Base-by-base conservation (phyloP, 92 coral and sea anemone genomes). In the Palythoa grandiflora region DNA sequence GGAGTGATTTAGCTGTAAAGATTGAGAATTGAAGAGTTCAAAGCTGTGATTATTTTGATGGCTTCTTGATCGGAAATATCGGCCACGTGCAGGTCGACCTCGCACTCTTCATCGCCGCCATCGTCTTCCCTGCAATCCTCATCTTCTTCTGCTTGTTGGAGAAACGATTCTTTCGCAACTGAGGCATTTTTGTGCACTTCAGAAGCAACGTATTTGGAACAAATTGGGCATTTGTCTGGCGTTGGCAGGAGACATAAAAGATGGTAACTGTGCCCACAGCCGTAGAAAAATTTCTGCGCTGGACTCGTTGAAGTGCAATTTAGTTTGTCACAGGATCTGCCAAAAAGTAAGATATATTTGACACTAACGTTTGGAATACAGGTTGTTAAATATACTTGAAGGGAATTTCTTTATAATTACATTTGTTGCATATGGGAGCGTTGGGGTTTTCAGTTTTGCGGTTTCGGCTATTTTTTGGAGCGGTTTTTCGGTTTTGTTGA, bases 261-360 rank as follows among this genome's bases (percentile, higher is more conserved):
- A 68, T 90, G 84, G 61, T 55, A 90, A 8, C 87, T 78, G 68
- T 81, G 90, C 2, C 84, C 88, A 77, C 90, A 87, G 44, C 90
- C 90, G 2, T 87, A 71, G 48, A 80, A 76, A 38, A 87, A 38
- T 21, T 60, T 83, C 88, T 87, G 77, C 36, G 50, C 54, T 15
- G 59, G 79, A 44, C 6, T 53, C 47, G 19, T 14, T 10, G 79
- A 75, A 51, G 59, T 75, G 36, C 61, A 75, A 9, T 53, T 53
- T 19, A 20, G 35, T 53, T 19, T 5, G 60, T 75, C 79, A 75
- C 79, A 77, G 15, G 65, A 57, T 77, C 80, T 77, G 66, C 17
- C 19, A 59, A 28, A 28, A 28, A 28, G 28, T 28, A 28, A 28
- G 28, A 28, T 28, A 28, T 28, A 28, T 28, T 28, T 59, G 14